Evolutionary conservation across 2,113 vertebrate genomes (phyloP), one percentile per base, ranked within the genome.

Genomic region (Theristicus caerulescens): DNA sequence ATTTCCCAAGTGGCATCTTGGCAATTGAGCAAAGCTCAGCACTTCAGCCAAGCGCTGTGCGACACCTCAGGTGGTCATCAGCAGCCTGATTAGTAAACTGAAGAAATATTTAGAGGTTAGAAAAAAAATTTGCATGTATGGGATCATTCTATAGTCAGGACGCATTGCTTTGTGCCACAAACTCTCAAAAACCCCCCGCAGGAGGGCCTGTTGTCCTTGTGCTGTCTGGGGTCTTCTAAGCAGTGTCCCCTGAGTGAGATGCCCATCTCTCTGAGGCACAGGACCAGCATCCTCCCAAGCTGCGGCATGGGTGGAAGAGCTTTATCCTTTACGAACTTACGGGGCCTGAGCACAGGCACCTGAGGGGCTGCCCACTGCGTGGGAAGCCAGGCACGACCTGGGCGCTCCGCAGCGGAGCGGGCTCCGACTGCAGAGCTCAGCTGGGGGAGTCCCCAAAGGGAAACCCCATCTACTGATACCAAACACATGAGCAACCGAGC

Each of bases 311-410:
- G 11, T 38, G n/a, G 80, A 46, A 70, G 24, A 55, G 25, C 20
- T 84, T 70, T 51, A 36, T 64, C 25, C 57, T 22, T 42, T 32
- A 32, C 49, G 65, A 57, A 57, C 13, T 42, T 22, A 26, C 0
- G 2, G 55, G 19, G 29, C n/a, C 40, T 9, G 10, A 62, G n/a
- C 57, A 26, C n/a, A 42, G 1, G 2, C 15, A 70, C 6, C 38
- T 4, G 34, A 55, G 29, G 24, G n/a, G 62, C 40, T 90, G 62
- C 38, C 24, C 40, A 42, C 47, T 17, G 25, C 0, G 0, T 0
- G 3, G 20, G 64, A 13, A 61, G 46, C 29, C 31, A 34, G 47
- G 47, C 47, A 77, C 40, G 31, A 54, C 29, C 38, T 47, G 40
- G 24, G 47, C 0, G 6, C 11, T 62, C 31, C 6, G 2, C 19